Percentiles rank a stretch among this genome's conserved stretches.
phyloP scores from a whole-genome alignment of 2,113 vertebrate species.

The Hippocampus barbouri region DNA sequence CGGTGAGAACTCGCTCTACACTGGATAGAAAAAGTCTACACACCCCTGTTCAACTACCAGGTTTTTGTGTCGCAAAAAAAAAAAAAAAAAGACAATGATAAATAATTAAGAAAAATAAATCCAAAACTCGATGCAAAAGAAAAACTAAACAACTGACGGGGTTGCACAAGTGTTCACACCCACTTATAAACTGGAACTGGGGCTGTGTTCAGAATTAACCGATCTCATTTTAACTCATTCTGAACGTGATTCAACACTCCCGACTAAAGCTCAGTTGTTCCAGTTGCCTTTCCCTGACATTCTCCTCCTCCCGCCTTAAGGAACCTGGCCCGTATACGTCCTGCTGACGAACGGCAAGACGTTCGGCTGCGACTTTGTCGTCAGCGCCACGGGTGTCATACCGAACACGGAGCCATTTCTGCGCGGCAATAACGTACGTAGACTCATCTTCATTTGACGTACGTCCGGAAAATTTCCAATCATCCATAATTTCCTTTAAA shows the following conservation, averaged over 20 bases:
- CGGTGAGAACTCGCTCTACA: constrained; percentile 43
- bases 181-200: neutral
- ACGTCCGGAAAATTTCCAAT: neutral
- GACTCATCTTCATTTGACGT: neutral
- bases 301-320: constrained; percentile 48
- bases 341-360: constrained; percentile 85
- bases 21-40: constrained; percentile 12
- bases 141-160: neutral
- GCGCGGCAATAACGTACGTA: constrained; percentile 81
- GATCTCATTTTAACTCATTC: too few relatives aligned
- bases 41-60: neutral
- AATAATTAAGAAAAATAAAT: neutral
- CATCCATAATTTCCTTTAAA: neutral
- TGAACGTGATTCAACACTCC: neutral
- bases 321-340: constrained; percentile 85
- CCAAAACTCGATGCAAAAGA: neutral
- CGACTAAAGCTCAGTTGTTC: too few relatives aligned
- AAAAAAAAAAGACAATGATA: neutral
- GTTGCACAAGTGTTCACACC: neutral
- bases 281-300: neutral
- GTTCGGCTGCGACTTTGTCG: constrained; percentile 89
- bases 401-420: constrained; percentile 86
- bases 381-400: constrained; percentile 91
- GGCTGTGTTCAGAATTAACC: neutral
- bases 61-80: neutral